phyloP scores from a whole-genome alignment of 2,113 vertebrate genomes.

The Glaucidium brasilianum region DNA sequence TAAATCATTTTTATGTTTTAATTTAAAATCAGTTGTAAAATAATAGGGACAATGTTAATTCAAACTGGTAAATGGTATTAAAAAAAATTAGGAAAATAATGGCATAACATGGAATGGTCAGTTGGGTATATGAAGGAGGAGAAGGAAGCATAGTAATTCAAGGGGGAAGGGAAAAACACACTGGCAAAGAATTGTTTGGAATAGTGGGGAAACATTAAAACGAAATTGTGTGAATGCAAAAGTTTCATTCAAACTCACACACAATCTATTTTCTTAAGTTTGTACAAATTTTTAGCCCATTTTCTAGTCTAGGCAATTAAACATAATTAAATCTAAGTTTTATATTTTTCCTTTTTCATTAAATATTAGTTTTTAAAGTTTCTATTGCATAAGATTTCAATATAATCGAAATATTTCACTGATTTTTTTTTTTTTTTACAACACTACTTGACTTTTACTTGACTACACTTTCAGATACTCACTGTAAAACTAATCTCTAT shows the following conservation, averaged over 20 bases:
- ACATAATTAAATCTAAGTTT: background rate
- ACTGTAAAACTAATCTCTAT: background rate
- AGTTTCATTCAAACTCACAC: background rate
- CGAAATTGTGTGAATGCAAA: background rate
- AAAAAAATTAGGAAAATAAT: accelerated
- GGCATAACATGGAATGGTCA: background rate
- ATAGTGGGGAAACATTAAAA: background rate
- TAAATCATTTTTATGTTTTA: background rate
- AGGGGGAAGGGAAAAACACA: background rate
- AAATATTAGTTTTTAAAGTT: background rate
- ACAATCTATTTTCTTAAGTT: background rate
- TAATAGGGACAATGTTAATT: background rate
- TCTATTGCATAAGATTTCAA: background rate
- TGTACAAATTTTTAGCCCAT: background rate
- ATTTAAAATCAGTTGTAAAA: background rate
- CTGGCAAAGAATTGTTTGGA: background rate
- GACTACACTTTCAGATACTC: background rate
- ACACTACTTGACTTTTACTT: background rate
- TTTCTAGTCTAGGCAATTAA: background rate
- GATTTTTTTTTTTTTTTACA: background rate
- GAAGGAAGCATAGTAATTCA: background rate
- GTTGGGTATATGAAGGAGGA: background rate
- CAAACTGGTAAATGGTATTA: background rate
- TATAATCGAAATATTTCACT: background rate
- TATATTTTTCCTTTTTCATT: background rate